Evolutionary conservation across 2,113 vertebrate species (phyloP).

Genomic region (Channa maculata): DNA sequence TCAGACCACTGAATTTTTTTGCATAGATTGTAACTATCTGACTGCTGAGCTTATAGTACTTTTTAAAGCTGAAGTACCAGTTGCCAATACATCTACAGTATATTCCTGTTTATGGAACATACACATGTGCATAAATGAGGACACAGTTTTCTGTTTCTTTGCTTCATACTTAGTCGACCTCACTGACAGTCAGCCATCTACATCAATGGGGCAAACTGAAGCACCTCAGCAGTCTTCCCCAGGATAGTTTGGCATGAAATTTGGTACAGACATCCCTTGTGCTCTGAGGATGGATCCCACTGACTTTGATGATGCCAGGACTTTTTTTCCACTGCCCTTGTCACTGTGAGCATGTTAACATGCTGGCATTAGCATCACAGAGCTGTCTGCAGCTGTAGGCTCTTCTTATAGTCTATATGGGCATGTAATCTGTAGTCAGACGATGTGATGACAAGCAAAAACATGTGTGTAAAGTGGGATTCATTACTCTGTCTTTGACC

Average conservation of each 20-base stretch:
- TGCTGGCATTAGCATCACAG: conserved; percentile 6
- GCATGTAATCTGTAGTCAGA: no score
- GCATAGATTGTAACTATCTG: neutral
- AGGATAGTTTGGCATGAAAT: conserved; percentile 15
- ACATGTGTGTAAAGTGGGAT: no score
- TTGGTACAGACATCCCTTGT: neutral
- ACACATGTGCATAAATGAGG: no score
- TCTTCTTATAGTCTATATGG: no score
- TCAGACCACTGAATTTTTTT: neutral
- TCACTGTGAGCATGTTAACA: conserved; percentile 17
- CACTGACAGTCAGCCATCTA: neutral
- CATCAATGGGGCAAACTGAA: conserved; percentile 8
- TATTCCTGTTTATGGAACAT: no score
- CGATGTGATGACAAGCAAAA: no score
- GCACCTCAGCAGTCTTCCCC: neutral
- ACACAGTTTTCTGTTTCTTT: no score
- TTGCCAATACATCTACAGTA: no score
- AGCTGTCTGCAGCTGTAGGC: neutral
- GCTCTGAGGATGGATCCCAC: conserved; percentile 2
- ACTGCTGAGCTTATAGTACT: no score
- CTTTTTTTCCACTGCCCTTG: conserved; percentile 10
- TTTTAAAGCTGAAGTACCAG: no score
- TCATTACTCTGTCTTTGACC: no score
- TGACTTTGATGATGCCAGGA: conserved; percentile 7
- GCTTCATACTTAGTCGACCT: no score